Percentiles rank a stretch among this genome's conserved stretches.
phyloP scores from a whole-genome alignment of 2,113 vertebrate genomes.

The Microtus pennsylvanicus region DNA sequence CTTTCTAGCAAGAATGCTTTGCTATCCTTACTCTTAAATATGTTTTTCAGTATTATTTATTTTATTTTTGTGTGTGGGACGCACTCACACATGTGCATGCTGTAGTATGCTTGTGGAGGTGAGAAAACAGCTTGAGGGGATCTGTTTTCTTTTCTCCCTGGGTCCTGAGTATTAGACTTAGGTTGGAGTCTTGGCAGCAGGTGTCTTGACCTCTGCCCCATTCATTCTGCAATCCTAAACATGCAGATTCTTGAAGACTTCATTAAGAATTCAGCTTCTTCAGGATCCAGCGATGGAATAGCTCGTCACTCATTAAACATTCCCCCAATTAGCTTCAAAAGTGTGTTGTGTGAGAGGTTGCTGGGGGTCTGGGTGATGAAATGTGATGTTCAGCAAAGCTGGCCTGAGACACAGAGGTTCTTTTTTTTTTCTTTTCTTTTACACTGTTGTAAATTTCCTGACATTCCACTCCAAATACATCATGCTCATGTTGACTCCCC shows the following conservation, averaged over 20 bases:
- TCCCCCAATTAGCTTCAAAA: background rate
- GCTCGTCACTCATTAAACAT: slow-evolving; percentile 2
- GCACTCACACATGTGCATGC: background rate
- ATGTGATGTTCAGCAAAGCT: background rate
- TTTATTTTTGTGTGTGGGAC: no score
- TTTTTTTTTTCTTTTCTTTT: slow-evolving; percentile 12
- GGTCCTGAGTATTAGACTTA: background rate
- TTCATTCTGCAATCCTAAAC: background rate
- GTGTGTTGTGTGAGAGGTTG: background rate
- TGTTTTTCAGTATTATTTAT: background rate
- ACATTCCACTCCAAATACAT: slow-evolving; percentile 21
- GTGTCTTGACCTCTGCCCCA: no score
- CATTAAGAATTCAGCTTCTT: background rate
- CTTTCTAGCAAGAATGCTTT: background rate
- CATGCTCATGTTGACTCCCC: slow-evolving; percentile 17
- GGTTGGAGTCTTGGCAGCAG: background rate
- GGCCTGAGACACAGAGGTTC: background rate
- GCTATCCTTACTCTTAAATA: background rate
- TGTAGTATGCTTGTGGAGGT: background rate
- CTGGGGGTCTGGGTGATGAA: background rate
- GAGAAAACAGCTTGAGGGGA: background rate
- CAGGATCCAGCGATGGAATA: background rate
- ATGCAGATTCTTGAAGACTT: background rate
- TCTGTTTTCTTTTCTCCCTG: no score
- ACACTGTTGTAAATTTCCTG: background rate